Conservation (phyloP, 2,797 vertebrate species). For the Microctenopoma stevenorrisi region DNA sequence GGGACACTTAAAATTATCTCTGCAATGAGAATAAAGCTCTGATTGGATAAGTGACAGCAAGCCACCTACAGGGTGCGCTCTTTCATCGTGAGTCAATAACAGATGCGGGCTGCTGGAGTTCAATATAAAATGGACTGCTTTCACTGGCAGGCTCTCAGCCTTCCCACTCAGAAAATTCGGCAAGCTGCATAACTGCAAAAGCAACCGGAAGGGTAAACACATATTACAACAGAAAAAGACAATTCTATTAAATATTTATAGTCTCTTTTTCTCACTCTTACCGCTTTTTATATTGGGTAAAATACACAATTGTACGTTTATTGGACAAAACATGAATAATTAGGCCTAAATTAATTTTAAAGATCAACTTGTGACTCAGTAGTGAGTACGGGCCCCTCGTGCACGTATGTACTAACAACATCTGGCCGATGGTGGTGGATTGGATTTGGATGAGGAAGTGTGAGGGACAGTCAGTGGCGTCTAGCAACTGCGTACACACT, state of each 20-base stretch:
- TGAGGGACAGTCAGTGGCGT: no score
- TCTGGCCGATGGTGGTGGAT: no score
- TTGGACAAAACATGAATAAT: conserved; percentile 9
- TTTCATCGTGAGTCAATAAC: conserved; percentile 49
- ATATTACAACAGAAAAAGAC: conserved; percentile 25
- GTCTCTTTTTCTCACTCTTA: conserved; percentile 18
- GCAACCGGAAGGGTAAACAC: conserved; percentile 48
- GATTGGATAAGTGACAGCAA: conserved; percentile 44
- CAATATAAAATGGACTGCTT: conserved; percentile 30
- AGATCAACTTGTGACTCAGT: background rate
- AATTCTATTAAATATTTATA: conserved; percentile 52
- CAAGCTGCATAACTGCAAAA: conserved; percentile 25
- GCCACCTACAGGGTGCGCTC: conserved; percentile 38
- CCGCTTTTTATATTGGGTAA: conserved; percentile 26
- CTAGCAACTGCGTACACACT: no score
- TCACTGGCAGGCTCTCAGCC: conserved; percentile 29
- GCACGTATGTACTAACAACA: no score
- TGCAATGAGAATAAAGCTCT: conserved; percentile 9
- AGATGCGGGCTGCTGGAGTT: conserved; percentile 36
- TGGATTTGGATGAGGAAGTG: no score
- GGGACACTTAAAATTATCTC: conserved; percentile 27
- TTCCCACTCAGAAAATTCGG: conserved; percentile 24
- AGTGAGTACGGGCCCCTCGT: no score
- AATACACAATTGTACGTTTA: conserved; percentile 14
- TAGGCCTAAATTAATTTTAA: conserved; percentile 4